phyloP scores from a whole-genome alignment of 2,888 invertebrate species.

The Drosophila pseudotakahashii region DNA sequence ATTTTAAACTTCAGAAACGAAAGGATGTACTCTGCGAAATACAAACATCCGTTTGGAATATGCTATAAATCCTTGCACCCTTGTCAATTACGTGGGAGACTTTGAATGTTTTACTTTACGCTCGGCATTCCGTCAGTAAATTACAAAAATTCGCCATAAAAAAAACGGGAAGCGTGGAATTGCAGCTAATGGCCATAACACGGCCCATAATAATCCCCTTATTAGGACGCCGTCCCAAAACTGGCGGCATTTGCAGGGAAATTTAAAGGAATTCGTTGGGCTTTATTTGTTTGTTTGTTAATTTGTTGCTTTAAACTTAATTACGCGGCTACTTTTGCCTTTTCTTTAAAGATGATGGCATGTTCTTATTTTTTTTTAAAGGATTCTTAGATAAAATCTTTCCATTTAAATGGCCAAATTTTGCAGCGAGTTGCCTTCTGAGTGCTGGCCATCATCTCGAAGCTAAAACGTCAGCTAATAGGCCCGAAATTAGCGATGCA shows the following conservation, averaged over 20 bases:
- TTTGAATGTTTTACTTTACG: conserved; percentile 16
- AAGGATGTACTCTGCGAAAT: neutral
- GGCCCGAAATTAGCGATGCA: conserved; percentile 66
- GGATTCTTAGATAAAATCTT: no score
- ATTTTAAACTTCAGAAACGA: neutral
- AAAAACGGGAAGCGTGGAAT: conserved; percentile 14
- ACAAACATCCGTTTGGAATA: neutral
- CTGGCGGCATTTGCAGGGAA: conserved; percentile 3
- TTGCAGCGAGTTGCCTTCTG: neutral
- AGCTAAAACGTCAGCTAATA: conserved; percentile 60
- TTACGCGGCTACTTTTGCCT: neutral
- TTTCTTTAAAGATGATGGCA: no score
- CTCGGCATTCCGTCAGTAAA: conserved; percentile 15
- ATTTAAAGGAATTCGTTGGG: neutral
- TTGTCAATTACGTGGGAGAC: conserved; percentile 21
- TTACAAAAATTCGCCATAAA: conserved; percentile 16
- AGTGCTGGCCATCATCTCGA: conserved; percentile 19
- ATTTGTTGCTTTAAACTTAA: neutral
- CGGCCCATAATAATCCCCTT: conserved; percentile 33
- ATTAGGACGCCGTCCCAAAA: conserved; percentile 14
- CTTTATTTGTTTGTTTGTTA: neutral
- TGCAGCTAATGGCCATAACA: conserved; percentile 39
- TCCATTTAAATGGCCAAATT: neutral
- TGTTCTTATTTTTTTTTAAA: no score
- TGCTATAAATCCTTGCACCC: conserved; percentile 29